These are phyloP conservation scores for Pristiophorus japonicus DNA, from an alignment of 2,113 vertebrate species.

Conservation along the genomic window DNA sequence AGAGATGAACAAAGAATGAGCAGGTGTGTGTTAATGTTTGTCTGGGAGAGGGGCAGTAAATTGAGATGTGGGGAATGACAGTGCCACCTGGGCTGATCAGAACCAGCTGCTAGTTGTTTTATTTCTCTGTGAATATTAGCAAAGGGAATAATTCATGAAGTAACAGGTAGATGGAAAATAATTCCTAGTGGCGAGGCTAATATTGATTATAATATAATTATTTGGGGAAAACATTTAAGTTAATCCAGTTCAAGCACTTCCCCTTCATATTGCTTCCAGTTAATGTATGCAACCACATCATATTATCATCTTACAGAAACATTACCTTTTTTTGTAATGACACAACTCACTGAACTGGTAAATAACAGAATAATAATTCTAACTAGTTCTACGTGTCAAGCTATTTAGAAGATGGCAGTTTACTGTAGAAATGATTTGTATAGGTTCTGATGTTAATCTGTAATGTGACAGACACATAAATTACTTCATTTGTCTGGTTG, in stretches of 20 bases:
- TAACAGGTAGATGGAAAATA: background rate
- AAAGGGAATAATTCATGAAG: background rate
- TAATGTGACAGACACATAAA: background rate
- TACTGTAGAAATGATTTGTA: background rate
- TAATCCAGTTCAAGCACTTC: background rate
- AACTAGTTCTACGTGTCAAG: background rate
- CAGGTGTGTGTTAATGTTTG: background rate
- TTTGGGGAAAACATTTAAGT: background rate
- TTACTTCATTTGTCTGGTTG: background rate
- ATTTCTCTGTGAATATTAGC: background rate
- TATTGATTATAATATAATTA: background rate
- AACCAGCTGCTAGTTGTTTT: background rate
- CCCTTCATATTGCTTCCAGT: background rate
- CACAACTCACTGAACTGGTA: slow-evolving; percentile 24
- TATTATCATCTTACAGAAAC: background rate
- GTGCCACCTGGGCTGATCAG: background rate
- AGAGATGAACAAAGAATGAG: background rate
- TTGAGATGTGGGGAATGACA: background rate
- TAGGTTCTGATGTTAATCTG: background rate
- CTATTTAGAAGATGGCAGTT: slow-evolving; percentile 1
- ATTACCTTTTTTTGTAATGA: slow-evolving; percentile 1
- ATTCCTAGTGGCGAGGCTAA: background rate
- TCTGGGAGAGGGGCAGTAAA: background rate
- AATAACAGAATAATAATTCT: slow-evolving; percentile 20
- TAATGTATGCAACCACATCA: background rate